A percentile compares a stretch with the other conserved stretches of the same genome.
Conservation (phyloP, 2,113 vertebrate species). For the Cyphomyrus discorhynchus region DNA sequence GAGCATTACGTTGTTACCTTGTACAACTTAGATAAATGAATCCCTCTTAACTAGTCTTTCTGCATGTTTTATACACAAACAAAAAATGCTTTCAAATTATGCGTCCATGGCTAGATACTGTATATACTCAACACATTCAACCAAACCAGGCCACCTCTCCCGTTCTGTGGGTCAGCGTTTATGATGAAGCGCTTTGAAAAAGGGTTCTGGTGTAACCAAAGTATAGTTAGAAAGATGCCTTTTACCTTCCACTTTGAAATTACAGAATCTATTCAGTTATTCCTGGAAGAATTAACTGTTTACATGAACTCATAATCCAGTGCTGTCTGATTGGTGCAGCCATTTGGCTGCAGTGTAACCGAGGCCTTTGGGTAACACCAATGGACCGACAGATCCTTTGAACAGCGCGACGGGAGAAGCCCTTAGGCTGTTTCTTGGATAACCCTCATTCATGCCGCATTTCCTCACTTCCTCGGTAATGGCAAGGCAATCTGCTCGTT, state of each 20-base stretch:
- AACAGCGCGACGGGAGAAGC: conserved; percentile 18
- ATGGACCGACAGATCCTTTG: conserved; percentile 31
- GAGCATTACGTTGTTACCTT: not conserved
- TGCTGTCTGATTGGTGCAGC: conserved; percentile 30
- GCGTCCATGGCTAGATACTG: not conserved
- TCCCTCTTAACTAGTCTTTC: not conserved
- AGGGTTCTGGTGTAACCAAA: not conserved
- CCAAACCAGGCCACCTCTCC: not conserved
- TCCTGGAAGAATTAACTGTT: conserved; percentile 3
- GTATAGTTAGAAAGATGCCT: not conserved
- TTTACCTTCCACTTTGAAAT: conserved; percentile 11
- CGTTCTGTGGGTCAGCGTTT: not conserved
- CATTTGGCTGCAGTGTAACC: conserved; percentile 33
- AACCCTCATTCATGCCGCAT: conserved; percentile 26
- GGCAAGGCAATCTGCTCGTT: conserved; percentile 2
- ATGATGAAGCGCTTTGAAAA: not conserved
- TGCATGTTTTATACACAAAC: not conserved
- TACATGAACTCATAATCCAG: not conserved
- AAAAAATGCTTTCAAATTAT: not conserved
- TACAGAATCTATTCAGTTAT: conserved; percentile 2
- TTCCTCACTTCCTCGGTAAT: conserved; percentile 34
- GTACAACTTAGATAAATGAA: not conserved
- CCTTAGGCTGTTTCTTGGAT: conserved; percentile 30
- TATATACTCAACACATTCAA: not conserved
- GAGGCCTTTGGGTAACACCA: conserved; percentile 32